phyloP scores from a whole-genome alignment of 1,140 invertebrate species.

The Achatina immaculata region DNA sequence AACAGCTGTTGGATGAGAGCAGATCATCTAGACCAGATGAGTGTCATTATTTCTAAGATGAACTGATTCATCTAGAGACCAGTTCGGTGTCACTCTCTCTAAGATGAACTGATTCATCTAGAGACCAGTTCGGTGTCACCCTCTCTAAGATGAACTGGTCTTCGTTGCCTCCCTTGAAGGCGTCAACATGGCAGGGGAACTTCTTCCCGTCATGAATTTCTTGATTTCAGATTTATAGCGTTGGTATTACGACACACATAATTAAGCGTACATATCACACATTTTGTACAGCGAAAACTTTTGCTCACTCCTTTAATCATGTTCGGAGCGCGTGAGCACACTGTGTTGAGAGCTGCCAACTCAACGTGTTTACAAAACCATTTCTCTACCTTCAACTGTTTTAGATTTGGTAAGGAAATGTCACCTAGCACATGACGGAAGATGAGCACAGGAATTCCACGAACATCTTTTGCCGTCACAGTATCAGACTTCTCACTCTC shows the following conservation, averaged over 20 bases:
- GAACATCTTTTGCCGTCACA: slow-evolving; percentile 94
- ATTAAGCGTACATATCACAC: slow-evolving; percentile 99
- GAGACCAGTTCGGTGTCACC: slow-evolving; percentile 97
- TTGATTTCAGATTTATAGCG: slow-evolving; percentile 79
- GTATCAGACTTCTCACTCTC: slow-evolving; percentile 89
- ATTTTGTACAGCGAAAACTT: slow-evolving; percentile 99
- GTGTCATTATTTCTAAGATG: too few relatives aligned
- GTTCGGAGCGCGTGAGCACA: slow-evolving; percentile 98
- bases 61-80: slow-evolving; percentile 93
- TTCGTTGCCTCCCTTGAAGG: slow-evolving; percentile 96
- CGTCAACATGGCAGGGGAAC: slow-evolving; percentile 92
- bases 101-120: slow-evolving; percentile 83
- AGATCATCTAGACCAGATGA: too few relatives aligned
- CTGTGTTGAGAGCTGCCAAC: slow-evolving; percentile 95
- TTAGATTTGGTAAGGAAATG: slow-evolving; percentile 77
- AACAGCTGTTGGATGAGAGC: neutral
- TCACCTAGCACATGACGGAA: slow-evolving; percentile 97
- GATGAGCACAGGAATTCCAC: slow-evolving; percentile 87
- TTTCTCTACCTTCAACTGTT: slow-evolving; percentile 85
- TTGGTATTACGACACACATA: slow-evolving; percentile 90
- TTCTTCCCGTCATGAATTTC: slow-evolving; percentile 99
- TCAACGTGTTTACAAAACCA: slow-evolving; percentile 99
- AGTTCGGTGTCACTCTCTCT: too few relatives aligned
- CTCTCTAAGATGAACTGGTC: slow-evolving; percentile 98
- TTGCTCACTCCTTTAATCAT: slow-evolving; percentile 94